These are phyloP conservation scores for Anthophora plumipes DNA, from an alignment of 2,888 invertebrate species.

Conservation along the genomic window DNA sequence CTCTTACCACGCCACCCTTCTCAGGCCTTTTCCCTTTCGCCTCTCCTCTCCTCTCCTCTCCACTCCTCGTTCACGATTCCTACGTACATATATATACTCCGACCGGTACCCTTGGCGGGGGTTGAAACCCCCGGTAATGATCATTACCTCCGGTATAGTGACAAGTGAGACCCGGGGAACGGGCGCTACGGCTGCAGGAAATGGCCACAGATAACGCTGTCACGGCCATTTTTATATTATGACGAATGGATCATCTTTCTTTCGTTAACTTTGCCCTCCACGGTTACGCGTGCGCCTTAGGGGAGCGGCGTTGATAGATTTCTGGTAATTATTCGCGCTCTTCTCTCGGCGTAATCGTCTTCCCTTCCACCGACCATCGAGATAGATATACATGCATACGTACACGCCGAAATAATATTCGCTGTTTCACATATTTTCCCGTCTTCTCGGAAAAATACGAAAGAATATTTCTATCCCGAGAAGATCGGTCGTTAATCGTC, in stretches of 20 bases:
- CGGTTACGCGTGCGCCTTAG: conserved; percentile 20
- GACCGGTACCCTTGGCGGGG: conserved; percentile 45
- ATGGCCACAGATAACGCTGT: conserved; percentile 83
- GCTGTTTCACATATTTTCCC: not conserved
- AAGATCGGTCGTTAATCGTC: conserved; percentile 19
- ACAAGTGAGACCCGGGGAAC: conserved; percentile 81
- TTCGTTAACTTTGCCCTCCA: conserved; percentile 62
- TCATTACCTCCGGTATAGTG: conserved; percentile 84
- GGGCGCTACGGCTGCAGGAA: conserved; percentile 80
- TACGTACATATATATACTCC: conserved; percentile 60
- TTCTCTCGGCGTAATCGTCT: conserved; percentile 2
- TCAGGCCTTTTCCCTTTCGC: conserved; percentile 22
- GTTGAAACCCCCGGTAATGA: conserved; percentile 79
- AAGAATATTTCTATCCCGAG: not conserved
- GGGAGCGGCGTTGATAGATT: conserved; percentile 69
- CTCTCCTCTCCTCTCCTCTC: conserved; percentile 10
- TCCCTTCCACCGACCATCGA: not conserved
- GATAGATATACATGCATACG: too few species aligned
- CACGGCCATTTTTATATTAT: conserved; percentile 83
- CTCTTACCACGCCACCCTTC: conserved; percentile 31
- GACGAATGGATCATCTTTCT: conserved; percentile 82
- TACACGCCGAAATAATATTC: too few species aligned
- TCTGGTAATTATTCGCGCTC: conserved; percentile 61
- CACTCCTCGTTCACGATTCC: conserved; percentile 56
- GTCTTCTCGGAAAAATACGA: not conserved